phyloP scores from a whole-genome alignment of 2,113 vertebrate genomes.

The Atrichornis clamosus region DNA sequence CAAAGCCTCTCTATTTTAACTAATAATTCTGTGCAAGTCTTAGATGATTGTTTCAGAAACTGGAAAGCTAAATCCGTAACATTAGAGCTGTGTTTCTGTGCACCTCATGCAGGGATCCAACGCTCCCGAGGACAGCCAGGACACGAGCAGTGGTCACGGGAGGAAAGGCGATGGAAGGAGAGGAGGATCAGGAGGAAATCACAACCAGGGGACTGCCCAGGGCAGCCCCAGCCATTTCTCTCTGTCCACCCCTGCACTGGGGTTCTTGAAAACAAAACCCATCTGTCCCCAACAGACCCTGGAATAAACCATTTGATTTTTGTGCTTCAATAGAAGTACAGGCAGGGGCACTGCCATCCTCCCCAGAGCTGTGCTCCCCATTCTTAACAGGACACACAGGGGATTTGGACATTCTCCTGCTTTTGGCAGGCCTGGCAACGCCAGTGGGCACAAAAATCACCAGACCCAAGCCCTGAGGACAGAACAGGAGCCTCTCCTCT shows the following conservation, averaged over 20 bases:
- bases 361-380: fast-evolving
- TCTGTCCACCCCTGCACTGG: fast-evolving
- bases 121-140: not conserved
- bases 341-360: not conserved
- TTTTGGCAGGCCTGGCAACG: not conserved
- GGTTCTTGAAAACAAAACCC: not conserved
- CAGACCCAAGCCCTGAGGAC: not conserved
- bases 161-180: not conserved
- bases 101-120: not conserved
- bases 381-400: not conserved
- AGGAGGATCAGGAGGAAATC: not conserved
- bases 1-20: not conserved
- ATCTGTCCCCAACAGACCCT: fast-evolving
- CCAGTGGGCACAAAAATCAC: fast-evolving
- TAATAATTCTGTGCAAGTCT: not conserved
- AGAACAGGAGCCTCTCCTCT: not conserved
- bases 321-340: fast-evolving
- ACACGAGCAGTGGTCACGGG: not conserved
- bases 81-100: not conserved
- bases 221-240: not conserved
- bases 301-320: not conserved
- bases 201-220: not conserved
- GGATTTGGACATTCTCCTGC: not conserved
- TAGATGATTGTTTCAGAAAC: not conserved
- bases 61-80: not conserved